These are phyloP conservation scores for Atta texana DNA, from an alignment of 1,140 invertebrate species.

Conservation along the genomic window DNA sequence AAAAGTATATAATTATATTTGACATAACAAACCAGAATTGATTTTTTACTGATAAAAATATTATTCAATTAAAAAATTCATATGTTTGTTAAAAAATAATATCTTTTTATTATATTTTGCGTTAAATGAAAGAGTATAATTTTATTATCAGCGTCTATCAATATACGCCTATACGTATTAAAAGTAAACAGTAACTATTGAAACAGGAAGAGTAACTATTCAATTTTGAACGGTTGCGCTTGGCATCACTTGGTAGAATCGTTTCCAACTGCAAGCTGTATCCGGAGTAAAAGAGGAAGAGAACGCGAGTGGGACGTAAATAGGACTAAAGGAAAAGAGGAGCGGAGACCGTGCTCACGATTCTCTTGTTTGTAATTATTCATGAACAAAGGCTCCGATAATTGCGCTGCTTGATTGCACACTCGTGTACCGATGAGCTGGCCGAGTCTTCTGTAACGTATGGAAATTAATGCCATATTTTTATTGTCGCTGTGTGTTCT, in stretches of 20 bases:
- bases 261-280: slow-evolving; percentile 35
- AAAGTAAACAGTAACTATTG: slow-evolving; percentile 53
- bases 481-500: slow-evolving; percentile 73
- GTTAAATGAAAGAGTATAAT: neutral
- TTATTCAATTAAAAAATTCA: neutral
- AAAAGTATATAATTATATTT: neutral
- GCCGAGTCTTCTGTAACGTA: slow-evolving; percentile 76
- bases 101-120: neutral
- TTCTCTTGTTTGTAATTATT: slow-evolving; percentile 82
- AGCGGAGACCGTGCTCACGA: slow-evolving; percentile 65
- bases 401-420: slow-evolving; percentile 82
- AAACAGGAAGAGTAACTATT: slow-evolving; percentile 45
- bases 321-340: slow-evolving; percentile 68
- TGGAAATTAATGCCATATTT: slow-evolving; percentile 81
- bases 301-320: slow-evolving; percentile 63
- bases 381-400: slow-evolving; percentile 82
- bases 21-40: neutral
- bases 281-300: slow-evolving; percentile 49
- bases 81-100: neutral
- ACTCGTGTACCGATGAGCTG: slow-evolving; percentile 77
- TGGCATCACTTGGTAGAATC: slow-evolving; percentile 37
- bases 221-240: slow-evolving; percentile 72
- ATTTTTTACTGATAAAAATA: neutral
- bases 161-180: neutral
- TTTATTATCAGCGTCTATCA: neutral